Conservation (phyloP, 2,797 vertebrate species). For the Sandelia bainsii region DNA sequence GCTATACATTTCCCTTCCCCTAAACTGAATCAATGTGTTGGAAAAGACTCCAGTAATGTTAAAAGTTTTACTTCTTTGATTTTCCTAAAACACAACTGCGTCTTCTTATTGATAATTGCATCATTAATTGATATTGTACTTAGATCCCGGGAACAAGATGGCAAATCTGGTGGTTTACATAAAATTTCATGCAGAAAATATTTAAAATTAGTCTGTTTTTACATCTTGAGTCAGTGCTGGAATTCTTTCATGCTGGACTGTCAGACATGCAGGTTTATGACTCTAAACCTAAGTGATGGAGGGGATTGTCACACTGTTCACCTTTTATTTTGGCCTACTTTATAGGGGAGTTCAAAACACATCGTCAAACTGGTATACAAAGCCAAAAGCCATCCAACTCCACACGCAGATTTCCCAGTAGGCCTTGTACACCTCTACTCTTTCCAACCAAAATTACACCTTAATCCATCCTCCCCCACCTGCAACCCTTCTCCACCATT, state of each 20-base stretch:
- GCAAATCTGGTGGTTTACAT: neutral
- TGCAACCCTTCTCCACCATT: constrained; percentile 61
- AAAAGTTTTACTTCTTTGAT: too few relatives aligned
- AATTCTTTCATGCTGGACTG: neutral
- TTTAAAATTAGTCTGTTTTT: neutral
- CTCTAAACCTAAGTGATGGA: constrained; percentile 5
- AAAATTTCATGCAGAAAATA: neutral
- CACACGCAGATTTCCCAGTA: constrained; percentile 75
- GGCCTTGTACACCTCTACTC: constrained; percentile 53
- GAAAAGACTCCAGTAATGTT: too few relatives aligned
- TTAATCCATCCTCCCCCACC: constrained; percentile 67
- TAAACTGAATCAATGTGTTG: too few relatives aligned
- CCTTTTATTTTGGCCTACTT: constrained; percentile 40
- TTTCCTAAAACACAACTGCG: too few relatives aligned
- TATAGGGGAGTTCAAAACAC: constrained; percentile 42
- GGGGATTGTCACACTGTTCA: constrained; percentile 7
- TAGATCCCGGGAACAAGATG: neutral
- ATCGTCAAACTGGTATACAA: constrained; percentile 49
- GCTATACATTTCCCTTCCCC: too few relatives aligned
- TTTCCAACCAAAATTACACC: constrained; percentile 72
- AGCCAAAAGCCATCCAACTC: constrained; percentile 48
- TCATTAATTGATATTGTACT: neutral
- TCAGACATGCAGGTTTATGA: constrained; percentile 6
- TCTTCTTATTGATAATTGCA: neutral
- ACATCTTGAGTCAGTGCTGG: neutral